phyloP scores from a whole-genome alignment of 2,888 invertebrate species.

The Drosophila parthenogenetica region DNA sequence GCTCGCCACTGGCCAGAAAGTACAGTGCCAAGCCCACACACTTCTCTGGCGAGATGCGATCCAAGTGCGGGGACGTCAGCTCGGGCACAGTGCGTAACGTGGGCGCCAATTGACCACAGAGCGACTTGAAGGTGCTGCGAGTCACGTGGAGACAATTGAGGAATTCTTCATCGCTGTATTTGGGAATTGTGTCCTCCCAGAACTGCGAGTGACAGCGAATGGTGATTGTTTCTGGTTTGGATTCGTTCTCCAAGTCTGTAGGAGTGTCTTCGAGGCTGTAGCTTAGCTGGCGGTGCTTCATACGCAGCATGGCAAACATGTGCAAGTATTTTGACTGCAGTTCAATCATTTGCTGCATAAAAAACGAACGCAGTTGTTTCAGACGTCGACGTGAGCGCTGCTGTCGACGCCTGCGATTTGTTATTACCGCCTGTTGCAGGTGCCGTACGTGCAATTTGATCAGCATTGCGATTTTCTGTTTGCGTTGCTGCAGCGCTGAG shows the following conservation, averaged over 20 bases:
- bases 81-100: constrained; percentile 41
- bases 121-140: constrained; percentile 71
- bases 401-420: constrained; percentile 74
- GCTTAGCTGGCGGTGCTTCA: constrained; percentile 44
- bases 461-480: constrained; percentile 51
- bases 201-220: constrained; percentile 23
- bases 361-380: constrained; percentile 73
- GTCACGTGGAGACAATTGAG: constrained; percentile 80
- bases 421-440: constrained; percentile 76
- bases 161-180: constrained; percentile 74
- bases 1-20: constrained; percentile 80
- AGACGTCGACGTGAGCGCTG: constrained; percentile 71
- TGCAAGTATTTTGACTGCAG: constrained; percentile 79
- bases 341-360: constrained; percentile 77
- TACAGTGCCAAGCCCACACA: constrained; percentile 81
- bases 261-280: background rate
- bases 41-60: constrained; percentile 71
- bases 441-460: constrained; percentile 74
- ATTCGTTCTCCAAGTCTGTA: background rate
- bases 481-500: constrained; percentile 30
- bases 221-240: too few species aligned
- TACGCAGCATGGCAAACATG: constrained; percentile 60
- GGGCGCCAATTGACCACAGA: constrained; percentile 71
- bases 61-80: constrained; percentile 1
- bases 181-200: constrained; percentile 55